Evolutionary conservation across 1,140 invertebrate genomes (phyloP).

Genomic region (Subanguina moxae): DNA sequence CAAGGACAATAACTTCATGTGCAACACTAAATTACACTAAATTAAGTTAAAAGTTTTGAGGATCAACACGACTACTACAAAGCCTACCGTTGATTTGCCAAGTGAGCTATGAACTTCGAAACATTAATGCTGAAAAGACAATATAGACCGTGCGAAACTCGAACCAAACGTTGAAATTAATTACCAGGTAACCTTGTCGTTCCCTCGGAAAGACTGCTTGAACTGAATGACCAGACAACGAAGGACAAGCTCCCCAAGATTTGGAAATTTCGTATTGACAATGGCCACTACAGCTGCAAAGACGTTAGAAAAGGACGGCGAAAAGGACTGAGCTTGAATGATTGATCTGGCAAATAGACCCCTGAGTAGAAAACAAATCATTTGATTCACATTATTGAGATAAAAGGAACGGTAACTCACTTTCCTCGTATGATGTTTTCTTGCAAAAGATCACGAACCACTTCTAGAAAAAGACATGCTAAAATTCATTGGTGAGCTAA

Average conservation of each 20-base stretch:
- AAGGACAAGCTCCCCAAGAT: constrained; percentile 87
- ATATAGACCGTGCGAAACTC: too few species aligned
- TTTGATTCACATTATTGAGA: constrained; percentile 29
- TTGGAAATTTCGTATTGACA: constrained; percentile 95
- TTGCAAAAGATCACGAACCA: constrained; percentile 82
- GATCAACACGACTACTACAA: too few species aligned
- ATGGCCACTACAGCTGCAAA: constrained; percentile 88
- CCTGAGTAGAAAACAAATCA: too few species aligned
- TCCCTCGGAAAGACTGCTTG: constrained; percentile 78
- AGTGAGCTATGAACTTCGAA: constrained; percentile 86
- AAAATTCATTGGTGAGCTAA: too few species aligned
- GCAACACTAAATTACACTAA: constrained; percentile 62
- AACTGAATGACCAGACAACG: constrained; percentile 83
- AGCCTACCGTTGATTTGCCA: constrained; percentile 87
- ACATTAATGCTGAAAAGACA: constrained; percentile 68
- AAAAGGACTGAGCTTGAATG: constrained; percentile 91
- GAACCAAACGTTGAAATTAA: too few species aligned
- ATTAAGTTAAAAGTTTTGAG: too few species aligned
- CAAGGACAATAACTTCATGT: constrained; percentile 91
- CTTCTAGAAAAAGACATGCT: constrained; percentile 56
- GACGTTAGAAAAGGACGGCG: constrained; percentile 93
- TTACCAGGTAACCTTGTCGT: constrained; percentile 80
- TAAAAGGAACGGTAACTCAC: constrained; percentile 41
- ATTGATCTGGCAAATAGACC: constrained; percentile 70
- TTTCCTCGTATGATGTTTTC: constrained; percentile 92